These are phyloP conservation scores for Macrobrachium rosenbergii DNA, from an alignment of 1,140 invertebrate species.

Conservation along the genomic window DNA sequence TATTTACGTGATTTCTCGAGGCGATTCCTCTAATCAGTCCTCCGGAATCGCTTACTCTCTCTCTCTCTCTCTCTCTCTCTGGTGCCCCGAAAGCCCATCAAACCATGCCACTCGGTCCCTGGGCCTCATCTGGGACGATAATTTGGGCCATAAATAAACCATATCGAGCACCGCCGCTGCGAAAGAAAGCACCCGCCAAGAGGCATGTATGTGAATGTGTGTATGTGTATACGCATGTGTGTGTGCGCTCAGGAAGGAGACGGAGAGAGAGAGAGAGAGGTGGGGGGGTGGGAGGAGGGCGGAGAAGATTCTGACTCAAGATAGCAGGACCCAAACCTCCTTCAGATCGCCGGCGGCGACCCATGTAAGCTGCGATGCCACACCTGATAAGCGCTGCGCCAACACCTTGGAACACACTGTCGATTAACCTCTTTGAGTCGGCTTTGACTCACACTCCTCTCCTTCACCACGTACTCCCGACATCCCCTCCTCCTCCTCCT, in stretches of 20 bases:
- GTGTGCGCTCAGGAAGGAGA: not conserved
- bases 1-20: too few species aligned
- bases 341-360: not conserved
- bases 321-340: not conserved
- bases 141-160: too few species aligned
- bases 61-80: conserved; percentile 6
- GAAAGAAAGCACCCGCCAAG: conserved; percentile 30
- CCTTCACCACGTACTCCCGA: too few species aligned
- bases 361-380: conserved; percentile 31
- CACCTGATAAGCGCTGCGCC: conserved; percentile 27
- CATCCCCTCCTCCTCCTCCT: not conserved
- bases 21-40: too few species aligned
- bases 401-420: conserved; percentile 31
- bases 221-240: not conserved
- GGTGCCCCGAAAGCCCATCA: not conserved
- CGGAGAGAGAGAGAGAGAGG: not conserved
- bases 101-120: too few species aligned
- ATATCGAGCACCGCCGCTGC: not conserved
- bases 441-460: not conserved
- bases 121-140: too few species aligned
- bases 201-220: not conserved
- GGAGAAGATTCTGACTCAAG: not conserved
- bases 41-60: not conserved
- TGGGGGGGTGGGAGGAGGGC: not conserved
- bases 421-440: conserved; percentile 9